phyloP scores from a whole-genome alignment of 2,797 vertebrate genomes.

The Xenopus petersii region DNA sequence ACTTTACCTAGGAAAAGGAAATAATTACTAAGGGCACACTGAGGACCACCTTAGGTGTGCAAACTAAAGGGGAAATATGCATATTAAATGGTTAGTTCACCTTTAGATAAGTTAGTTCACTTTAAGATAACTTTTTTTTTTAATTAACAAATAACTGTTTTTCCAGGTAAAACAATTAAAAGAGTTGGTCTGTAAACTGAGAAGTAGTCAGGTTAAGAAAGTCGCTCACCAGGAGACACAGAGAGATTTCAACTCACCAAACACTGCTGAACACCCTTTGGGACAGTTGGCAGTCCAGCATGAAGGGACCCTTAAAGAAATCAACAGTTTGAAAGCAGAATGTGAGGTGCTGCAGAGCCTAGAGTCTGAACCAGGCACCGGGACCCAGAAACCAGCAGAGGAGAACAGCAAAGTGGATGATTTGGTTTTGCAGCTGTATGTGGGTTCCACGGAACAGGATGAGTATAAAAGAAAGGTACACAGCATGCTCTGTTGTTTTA shows the following conservation, averaged over 20 bases:
- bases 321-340: constrained; percentile 67
- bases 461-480: constrained; percentile 75
- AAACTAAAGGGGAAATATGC: no score
- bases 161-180: constrained; percentile 60
- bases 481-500: not conserved
- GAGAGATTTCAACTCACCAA: constrained; percentile 47
- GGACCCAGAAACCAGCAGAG: constrained; percentile 41
- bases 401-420: constrained; percentile 68
- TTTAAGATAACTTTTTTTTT: no score
- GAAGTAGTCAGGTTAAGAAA: constrained; percentile 65
- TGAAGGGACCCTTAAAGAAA: constrained; percentile 70
- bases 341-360: constrained; percentile 65
- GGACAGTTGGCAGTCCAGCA: constrained; percentile 62
- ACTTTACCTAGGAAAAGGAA: no score
- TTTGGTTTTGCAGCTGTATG: constrained; percentile 75
- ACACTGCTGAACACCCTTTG: constrained; percentile 46
- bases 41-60: no score
- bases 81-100: no score
- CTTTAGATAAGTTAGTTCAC: no score
- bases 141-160: constrained; percentile 52
- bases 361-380: constrained; percentile 49
- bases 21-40: no score
- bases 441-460: constrained; percentile 69
- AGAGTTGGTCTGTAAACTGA: constrained; percentile 62
- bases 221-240: constrained; percentile 70